Base-by-base conservation (phyloP, 2,888 invertebrate species). In the Ornithoptera alexandrae region DNA sequence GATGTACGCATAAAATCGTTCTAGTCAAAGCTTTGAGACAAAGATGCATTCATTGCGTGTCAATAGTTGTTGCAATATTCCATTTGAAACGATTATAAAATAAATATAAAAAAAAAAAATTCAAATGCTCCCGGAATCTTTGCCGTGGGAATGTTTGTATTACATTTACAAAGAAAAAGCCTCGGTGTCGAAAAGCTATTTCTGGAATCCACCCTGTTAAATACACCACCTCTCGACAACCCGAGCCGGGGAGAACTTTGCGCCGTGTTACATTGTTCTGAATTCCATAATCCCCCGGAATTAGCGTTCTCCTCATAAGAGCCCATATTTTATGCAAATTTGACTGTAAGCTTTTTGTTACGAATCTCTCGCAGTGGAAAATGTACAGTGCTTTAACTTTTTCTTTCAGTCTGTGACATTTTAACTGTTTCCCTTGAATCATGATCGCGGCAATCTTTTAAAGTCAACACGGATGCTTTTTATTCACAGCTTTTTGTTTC, bases 291-390 rank as follows among this genome's bases (percentile, higher is more conserved):
- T 68, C 57, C 67, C 20, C 20, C 46, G 30, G 62, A 62, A 68
- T 68, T 62, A 68, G 68, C 58, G 30, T 61, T 17, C 61, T 56
- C 3, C 61, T 56, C 67, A 56, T 39, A 56, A 67, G 61, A 53
- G 53, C 18, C 39, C 39, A 67, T 62, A 67, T 67, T 67, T 67
- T 67, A 62, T 67, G 67, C 61, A 56, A 67, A 67, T 67, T 62
- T 22, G 24, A 67, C 53, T 53, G 20, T 30, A 53, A 22, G 36
- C 36, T 61, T 67, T 61, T 62, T 66, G 67, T 56, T 67, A 56
- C n/a, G 61, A 62, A 56, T 67, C 36, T 20, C 66, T 53, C 50
- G 61, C 36, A 61, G 39, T 53, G 5, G 12, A 10, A 62, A 61
- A 61, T 67, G 15, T 62, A 60, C 36, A 60, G 2, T 36, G 18